Percentiles rank a stretch among this genome's conserved stretches.
These are phyloP conservation scores for Cactoblastis cactorum DNA, from an alignment of 2,888 invertebrate genomes.

Conservation along the genomic window DNA sequence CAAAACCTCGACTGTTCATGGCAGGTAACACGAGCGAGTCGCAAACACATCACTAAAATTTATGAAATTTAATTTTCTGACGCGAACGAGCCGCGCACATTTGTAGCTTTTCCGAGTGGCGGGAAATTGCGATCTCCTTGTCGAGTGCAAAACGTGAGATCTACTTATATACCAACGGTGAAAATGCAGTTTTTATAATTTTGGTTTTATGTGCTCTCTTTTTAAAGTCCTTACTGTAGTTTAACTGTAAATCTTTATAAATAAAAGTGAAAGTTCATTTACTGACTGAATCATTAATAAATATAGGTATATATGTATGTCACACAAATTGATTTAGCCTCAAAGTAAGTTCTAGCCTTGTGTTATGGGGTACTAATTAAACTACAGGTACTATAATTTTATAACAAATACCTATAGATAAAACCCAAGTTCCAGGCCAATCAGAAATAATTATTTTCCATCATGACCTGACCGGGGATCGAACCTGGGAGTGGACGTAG, in stretches of 20 bases:
- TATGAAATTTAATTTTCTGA: constrained; percentile 78
- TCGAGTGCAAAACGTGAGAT: constrained; percentile 65
- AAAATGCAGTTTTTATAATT: constrained; percentile 71
- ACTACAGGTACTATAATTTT: too few relatives aligned
- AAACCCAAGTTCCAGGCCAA: too few relatives aligned
- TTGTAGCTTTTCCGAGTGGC: constrained; percentile 76
- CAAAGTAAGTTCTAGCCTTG: too few relatives aligned
- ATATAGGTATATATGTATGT: too few relatives aligned
- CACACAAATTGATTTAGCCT: too few relatives aligned
- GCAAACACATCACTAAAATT: constrained; percentile 54
- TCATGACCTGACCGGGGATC: too few relatives aligned
- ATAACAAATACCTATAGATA: too few relatives aligned
- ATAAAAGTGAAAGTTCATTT: too few relatives aligned
- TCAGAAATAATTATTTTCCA: too few relatives aligned
- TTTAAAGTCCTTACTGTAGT: constrained; percentile 30
- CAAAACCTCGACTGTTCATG: constrained; percentile 25
- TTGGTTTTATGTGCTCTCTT: constrained; percentile 22
- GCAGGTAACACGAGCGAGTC: constrained; percentile 4
- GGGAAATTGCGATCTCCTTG: constrained; percentile 74
- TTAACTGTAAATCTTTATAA: not conserved
- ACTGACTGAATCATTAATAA: too few relatives aligned
- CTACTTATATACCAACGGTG: constrained; percentile 55
- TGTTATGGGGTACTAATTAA: too few relatives aligned
- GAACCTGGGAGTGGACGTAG: too few relatives aligned
- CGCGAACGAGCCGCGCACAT: constrained; percentile 70